Conservation (phyloP, 2,113 vertebrate genomes). For the Ciconia boyciana region DNA sequence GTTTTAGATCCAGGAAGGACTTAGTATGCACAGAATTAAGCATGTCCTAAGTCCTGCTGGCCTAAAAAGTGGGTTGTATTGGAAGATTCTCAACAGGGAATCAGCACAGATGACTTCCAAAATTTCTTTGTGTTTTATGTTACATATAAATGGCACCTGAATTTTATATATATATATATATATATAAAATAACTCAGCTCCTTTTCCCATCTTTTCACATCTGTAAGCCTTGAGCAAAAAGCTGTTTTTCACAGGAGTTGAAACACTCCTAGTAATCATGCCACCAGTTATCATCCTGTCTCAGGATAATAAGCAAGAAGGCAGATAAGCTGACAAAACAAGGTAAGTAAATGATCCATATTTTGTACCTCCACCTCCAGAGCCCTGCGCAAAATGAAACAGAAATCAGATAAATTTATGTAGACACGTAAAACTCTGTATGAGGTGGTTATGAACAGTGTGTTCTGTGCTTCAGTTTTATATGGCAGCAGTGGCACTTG, state of each 20-base stretch:
- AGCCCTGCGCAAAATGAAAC: not conserved
- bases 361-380: not conserved
- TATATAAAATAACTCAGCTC: not conserved
- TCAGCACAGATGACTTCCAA: not conserved
- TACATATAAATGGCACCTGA: not conserved
- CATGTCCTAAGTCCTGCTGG: rapidly evolving
- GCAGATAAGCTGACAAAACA: not conserved
- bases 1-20: not conserved
- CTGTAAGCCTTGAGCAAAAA: not conserved
- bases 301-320: not conserved
- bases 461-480: not conserved
- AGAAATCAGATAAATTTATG: not conserved
- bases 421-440: not conserved
- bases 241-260: not conserved
- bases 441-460: not conserved
- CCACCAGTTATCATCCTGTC: not conserved
- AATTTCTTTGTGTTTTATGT: not conserved
- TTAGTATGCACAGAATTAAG: not conserved
- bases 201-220: not conserved
- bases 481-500: not conserved
- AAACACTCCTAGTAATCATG: not conserved
- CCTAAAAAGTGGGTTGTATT: not conserved
- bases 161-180: not conserved
- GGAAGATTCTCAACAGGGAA: not conserved
- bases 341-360: not conserved